Percentiles rank a stretch among this genome's conserved stretches.
Conservation (phyloP, 2,888 invertebrate genomes). For the Cryptocheilus praepositus region DNA sequence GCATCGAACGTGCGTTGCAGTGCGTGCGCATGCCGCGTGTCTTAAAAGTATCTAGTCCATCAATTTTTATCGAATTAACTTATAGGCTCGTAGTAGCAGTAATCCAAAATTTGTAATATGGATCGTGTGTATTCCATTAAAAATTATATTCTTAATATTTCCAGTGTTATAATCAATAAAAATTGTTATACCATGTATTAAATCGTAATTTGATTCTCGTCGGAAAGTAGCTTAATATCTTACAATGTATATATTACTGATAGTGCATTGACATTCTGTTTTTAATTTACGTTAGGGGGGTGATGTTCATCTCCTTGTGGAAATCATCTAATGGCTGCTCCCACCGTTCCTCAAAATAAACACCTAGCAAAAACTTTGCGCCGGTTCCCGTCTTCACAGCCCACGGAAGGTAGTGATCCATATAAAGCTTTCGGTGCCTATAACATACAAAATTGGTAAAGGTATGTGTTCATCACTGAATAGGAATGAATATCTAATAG, state of each 20-base stretch:
- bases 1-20: not conserved
- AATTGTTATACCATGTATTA: constrained; percentile 69
- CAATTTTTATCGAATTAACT: constrained; percentile 64
- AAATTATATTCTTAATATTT: constrained; percentile 74
- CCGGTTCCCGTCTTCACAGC: constrained; percentile 86
- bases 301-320: constrained; percentile 87
- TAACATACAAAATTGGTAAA: constrained; percentile 45
- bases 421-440: constrained; percentile 86
- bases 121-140: constrained; percentile 68
- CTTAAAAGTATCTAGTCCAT: constrained; percentile 55
- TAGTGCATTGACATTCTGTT: too few species aligned
- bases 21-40: constrained; percentile 6
- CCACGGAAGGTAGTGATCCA: constrained; percentile 89
- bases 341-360: constrained; percentile 96
- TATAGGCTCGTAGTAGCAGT: constrained; percentile 62
- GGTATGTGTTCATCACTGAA: not conserved
- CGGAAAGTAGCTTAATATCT: not conserved
- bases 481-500: not conserved
- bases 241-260: not conserved
- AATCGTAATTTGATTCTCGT: not conserved
- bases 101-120: constrained; percentile 70
- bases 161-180: constrained; percentile 73
- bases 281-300: constrained; percentile 72
- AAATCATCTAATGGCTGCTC: constrained; percentile 89
- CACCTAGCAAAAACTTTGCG: constrained; percentile 87